These are phyloP conservation scores for Spheniscus humboldti DNA, from an alignment of 2,797 vertebrate species.

Conservation along the genomic window DNA sequence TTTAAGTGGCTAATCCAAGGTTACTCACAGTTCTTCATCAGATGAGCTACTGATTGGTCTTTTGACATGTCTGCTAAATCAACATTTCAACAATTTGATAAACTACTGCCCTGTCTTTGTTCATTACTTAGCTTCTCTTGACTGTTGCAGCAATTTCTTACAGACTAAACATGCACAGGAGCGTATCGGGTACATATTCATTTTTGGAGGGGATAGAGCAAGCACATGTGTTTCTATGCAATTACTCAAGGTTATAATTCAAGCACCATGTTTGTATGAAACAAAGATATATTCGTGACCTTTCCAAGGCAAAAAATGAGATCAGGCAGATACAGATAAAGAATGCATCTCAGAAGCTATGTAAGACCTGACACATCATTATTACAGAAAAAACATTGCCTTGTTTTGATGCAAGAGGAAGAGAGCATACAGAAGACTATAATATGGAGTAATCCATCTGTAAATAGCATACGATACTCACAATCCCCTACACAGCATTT, in stretches of 20 bases:
- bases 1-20: not conserved
- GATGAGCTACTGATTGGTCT: not conserved
- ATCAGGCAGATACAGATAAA: not conserved
- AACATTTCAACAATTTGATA: not conserved
- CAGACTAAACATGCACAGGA: not conserved
- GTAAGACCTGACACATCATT: not conserved
- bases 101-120: not conserved
- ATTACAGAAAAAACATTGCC: not conserved
- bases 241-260: not conserved
- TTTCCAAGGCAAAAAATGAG: not conserved
- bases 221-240: not conserved
- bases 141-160: not conserved
- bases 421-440: not conserved
- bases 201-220: accelerated
- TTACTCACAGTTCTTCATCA: not conserved
- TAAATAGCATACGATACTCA: not conserved
- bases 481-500: not conserved
- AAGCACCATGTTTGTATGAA: not conserved
- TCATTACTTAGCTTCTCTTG: not conserved
- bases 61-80: not conserved
- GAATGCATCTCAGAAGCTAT: not conserved
- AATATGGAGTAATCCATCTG: not conserved
- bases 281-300: not conserved
- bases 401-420: not conserved
- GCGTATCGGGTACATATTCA: not conserved